Conservation (phyloP, 2,888 invertebrate genomes). For the Choreutis nemorana region DNA sequence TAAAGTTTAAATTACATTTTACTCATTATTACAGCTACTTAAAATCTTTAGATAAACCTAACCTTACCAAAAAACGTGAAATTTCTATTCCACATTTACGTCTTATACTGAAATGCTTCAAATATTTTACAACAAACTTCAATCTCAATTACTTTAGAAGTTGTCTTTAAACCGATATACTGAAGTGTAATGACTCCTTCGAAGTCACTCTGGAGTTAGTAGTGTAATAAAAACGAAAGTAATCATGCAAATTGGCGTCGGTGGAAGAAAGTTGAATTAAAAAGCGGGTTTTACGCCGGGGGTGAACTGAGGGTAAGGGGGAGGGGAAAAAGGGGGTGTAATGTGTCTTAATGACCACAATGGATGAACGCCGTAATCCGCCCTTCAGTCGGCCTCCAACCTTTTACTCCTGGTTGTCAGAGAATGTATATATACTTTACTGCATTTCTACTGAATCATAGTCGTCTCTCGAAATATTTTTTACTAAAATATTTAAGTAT, state of each 20-base stretch:
- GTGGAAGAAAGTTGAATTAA: conserved; percentile 64
- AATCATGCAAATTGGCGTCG: conserved; percentile 64
- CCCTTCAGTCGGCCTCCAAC: conserved; percentile 33
- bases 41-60: no score
- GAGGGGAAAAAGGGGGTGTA: conserved; percentile 25
- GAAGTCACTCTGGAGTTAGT: conserved; percentile 24
- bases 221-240: conserved; percentile 64
- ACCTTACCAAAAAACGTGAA: no score
- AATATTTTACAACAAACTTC: no score
- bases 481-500: no score
- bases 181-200: conserved; percentile 14
- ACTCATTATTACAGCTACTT: no score
- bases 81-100: no score
- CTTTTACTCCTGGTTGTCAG: conserved; percentile 38
- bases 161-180: conserved; percentile 13
- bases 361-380: conserved; percentile 57
- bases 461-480: no score
- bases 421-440: no score
- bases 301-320: conserved; percentile 15
- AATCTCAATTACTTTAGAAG: no score
- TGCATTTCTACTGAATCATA: no score
- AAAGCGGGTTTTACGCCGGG: conserved; percentile 41
- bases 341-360: conserved; percentile 66
- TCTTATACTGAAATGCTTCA: no score
- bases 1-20: no score